These are phyloP conservation scores for Nasonia oneida DNA, from an alignment of 2,888 invertebrate species.

Conservation along the genomic window DNA sequence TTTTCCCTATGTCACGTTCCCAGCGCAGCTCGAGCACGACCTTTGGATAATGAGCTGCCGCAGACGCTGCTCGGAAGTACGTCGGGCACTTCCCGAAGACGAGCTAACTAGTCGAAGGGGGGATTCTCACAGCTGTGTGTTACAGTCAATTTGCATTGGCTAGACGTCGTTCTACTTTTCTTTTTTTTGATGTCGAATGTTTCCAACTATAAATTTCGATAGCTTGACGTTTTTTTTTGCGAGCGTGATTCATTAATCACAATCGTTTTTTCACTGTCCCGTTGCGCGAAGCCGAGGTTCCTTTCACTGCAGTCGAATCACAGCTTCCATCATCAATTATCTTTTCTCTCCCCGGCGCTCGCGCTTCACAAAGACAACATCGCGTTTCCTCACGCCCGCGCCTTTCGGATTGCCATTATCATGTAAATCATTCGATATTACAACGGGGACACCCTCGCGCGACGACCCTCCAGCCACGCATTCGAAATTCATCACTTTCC, in stretches of 20 bases:
- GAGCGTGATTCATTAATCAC: background rate
- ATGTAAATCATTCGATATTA: constrained; percentile 25
- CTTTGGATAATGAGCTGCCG: constrained; percentile 38
- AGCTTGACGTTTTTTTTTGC: background rate
- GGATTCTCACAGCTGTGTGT: background rate
- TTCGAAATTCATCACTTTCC: constrained; percentile 43
- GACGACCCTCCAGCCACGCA: background rate
- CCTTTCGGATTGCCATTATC: constrained; percentile 18
- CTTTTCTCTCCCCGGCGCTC: background rate
- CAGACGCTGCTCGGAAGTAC: constrained; percentile 15
- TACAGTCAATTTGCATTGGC: background rate
- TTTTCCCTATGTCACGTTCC: constrained; percentile 5
- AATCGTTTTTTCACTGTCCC: background rate
- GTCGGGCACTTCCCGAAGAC: constrained; percentile 10
- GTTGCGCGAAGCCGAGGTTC: background rate
- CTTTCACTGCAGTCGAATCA: background rate
- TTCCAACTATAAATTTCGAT: background rate
- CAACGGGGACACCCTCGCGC: background rate
- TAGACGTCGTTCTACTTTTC: background rate
- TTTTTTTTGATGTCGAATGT: background rate
- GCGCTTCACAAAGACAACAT: background rate
- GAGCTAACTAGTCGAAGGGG: constrained; percentile 32
- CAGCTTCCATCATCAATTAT: constrained; percentile 32
- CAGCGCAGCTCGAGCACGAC: constrained; percentile 2
- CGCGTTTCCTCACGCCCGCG: background rate